Conservation (phyloP, 2,797 vertebrate genomes). For the Sebastes taczanowskii region DNA sequence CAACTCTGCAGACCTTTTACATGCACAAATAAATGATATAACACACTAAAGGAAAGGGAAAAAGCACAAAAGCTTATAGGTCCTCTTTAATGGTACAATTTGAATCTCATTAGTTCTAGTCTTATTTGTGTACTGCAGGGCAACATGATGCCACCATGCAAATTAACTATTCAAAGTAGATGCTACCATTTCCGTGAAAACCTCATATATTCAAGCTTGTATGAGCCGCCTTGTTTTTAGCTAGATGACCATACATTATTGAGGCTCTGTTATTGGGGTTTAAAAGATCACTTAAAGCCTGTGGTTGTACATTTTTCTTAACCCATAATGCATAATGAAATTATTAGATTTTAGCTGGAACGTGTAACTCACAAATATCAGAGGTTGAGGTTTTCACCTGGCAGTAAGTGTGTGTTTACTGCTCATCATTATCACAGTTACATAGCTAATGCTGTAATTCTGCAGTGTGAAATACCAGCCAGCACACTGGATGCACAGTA, state of each 20-base stretch:
- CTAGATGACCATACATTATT: background rate
- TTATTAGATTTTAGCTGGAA: background rate
- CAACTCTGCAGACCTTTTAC: too few relatives aligned
- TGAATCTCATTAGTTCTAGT: background rate
- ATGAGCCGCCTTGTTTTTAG: background rate
- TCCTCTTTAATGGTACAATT: background rate
- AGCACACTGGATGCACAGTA: background rate
- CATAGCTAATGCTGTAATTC: slow-evolving; percentile 8
- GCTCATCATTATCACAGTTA: background rate
- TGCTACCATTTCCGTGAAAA: background rate
- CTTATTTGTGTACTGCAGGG: background rate
- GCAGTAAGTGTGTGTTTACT: background rate
- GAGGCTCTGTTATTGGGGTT: background rate
- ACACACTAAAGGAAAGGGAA: background rate
- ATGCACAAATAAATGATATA: too few relatives aligned
- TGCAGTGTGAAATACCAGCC: slow-evolving; percentile 1
- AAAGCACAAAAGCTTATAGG: background rate
- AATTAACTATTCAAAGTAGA: background rate
- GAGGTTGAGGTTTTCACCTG: background rate
- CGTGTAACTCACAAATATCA: background rate
- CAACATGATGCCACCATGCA: background rate
- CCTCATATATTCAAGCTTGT: background rate
- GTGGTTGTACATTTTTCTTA: background rate
- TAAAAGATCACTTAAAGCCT: background rate
- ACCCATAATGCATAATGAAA: background rate